Evolutionary conservation across 1,140 invertebrate genomes (phyloP).

Genomic region (Formica selysi): DNA sequence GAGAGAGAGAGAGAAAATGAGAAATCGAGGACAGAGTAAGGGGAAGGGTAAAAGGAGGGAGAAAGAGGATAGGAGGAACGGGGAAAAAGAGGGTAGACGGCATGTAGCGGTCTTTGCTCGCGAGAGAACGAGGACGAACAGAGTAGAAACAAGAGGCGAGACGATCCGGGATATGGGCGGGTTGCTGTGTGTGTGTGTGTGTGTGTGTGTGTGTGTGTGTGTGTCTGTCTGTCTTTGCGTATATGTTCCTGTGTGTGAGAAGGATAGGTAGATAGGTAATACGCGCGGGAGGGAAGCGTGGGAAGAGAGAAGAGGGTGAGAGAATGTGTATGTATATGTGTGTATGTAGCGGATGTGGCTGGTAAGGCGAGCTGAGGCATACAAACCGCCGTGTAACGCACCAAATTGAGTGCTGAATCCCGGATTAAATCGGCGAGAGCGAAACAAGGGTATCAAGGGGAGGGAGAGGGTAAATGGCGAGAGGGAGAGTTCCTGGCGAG

Average conservation of each 20-base stretch:
- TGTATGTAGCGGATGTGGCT: slow-evolving; percentile 62
- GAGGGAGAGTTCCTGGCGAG: slow-evolving; percentile 25
- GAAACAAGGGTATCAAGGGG: slow-evolving; percentile 68
- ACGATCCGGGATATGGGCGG: slow-evolving; percentile 39
- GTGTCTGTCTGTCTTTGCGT: no score
- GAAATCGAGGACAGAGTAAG: neutral
- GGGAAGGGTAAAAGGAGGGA: neutral
- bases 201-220: neutral
- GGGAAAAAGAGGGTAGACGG: slow-evolving; percentile 40
- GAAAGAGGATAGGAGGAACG: neutral
- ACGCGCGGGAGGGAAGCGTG: slow-evolving; percentile 38
- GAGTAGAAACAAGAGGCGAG: slow-evolving; percentile 50
- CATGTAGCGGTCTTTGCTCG: slow-evolving; percentile 27
- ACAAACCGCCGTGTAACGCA: slow-evolving; percentile 85
- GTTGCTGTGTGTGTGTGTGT: slow-evolving; percentile 19
- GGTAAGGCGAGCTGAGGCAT: slow-evolving; percentile 75
- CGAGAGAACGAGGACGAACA: slow-evolving; percentile 39
- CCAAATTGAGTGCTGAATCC: slow-evolving; percentile 87
- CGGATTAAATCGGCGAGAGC: slow-evolving; percentile 82
- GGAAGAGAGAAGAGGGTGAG: slow-evolving; percentile 45
- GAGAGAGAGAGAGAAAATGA: neutral
- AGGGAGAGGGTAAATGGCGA: slow-evolving; percentile 35
- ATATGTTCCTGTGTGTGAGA: neutral
- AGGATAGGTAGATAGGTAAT: slow-evolving; percentile 38
- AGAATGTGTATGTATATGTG: neutral